Percentiles rank a stretch among this genome's conserved stretches.
Evolutionary conservation across 1,140 invertebrate species (phyloP).

Genomic region (Yoshiicerus persimilis): DNA sequence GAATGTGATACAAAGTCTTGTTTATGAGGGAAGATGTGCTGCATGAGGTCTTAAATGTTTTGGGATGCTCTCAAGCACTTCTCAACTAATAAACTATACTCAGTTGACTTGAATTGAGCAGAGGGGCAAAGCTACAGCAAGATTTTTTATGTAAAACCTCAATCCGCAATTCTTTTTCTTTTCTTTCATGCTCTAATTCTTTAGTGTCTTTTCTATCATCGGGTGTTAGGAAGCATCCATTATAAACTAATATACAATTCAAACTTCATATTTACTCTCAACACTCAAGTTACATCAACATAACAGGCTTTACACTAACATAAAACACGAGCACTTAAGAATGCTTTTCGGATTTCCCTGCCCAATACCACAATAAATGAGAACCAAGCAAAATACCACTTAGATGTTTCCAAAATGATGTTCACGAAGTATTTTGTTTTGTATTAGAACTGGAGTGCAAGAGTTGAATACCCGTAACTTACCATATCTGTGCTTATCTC

Average conservation of each 20-base stretch:
- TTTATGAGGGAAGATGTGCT: conserved; percentile 9
- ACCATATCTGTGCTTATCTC: too few species aligned
- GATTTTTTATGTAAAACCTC: not conserved
- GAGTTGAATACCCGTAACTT: too few species aligned
- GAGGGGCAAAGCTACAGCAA: not conserved
- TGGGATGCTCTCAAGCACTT: not conserved
- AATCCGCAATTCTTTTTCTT: conserved; percentile 13
- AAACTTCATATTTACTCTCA: not conserved
- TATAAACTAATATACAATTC: conserved; percentile 9
- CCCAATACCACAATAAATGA: not conserved
- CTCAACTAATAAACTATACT: not conserved
- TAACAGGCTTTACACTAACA: not conserved
- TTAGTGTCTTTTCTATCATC: not conserved
- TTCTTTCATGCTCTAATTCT: conserved; percentile 20
- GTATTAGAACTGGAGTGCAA: too few species aligned
- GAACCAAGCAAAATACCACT: not conserved
- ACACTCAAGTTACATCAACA: not conserved
- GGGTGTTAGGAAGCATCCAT: not conserved
- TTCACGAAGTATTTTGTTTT: too few species aligned
- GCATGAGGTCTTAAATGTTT: conserved; percentile 6
- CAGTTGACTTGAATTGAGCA: not conserved
- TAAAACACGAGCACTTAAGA: not conserved
- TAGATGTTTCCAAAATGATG: too few species aligned
- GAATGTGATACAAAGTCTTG: not conserved
- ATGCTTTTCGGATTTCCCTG: not conserved